phyloP scores from a whole-genome alignment of 2,888 invertebrate genomes.

The Agrilus mali region DNA sequence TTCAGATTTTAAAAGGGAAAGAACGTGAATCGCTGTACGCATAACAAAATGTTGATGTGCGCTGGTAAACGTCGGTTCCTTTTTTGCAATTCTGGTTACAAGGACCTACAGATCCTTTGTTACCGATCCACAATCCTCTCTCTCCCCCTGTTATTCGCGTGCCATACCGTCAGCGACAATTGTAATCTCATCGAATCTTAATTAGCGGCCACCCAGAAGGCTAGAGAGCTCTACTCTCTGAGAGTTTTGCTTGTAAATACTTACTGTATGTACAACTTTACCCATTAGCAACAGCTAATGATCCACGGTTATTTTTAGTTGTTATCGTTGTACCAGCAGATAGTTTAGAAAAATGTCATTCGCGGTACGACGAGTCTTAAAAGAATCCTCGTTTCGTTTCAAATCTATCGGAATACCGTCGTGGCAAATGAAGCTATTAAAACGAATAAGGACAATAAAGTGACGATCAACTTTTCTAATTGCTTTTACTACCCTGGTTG shows the following conservation, averaged over 20 bases:
- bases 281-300: constrained; percentile 36
- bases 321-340: too few relatives aligned
- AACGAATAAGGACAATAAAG: too few relatives aligned
- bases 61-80: constrained; percentile 31
- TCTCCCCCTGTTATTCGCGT: constrained; percentile 21
- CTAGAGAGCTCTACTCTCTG: constrained; percentile 27
- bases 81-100: constrained; percentile 33
- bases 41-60: constrained; percentile 27
- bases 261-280: constrained; percentile 30
- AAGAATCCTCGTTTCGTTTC: too few relatives aligned
- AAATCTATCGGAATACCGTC: too few relatives aligned
- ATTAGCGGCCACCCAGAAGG: constrained; percentile 38
- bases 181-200: constrained; percentile 39
- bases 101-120: constrained; percentile 29
- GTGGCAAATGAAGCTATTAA: too few relatives aligned
- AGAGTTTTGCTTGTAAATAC: constrained; percentile 25
- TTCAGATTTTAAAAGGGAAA: constrained; percentile 32
- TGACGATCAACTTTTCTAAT: too few relatives aligned
- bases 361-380: too few relatives aligned
- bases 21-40: constrained; percentile 5
- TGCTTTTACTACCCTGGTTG: too few relatives aligned
- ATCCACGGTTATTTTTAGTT: constrained; percentile 29
- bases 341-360: too few relatives aligned
- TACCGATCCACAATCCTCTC: constrained; percentile 17
- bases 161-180: constrained; percentile 37